phyloP scores from a whole-genome alignment of 2,113 vertebrate species.

The Potamarius usumacintae region DNA sequence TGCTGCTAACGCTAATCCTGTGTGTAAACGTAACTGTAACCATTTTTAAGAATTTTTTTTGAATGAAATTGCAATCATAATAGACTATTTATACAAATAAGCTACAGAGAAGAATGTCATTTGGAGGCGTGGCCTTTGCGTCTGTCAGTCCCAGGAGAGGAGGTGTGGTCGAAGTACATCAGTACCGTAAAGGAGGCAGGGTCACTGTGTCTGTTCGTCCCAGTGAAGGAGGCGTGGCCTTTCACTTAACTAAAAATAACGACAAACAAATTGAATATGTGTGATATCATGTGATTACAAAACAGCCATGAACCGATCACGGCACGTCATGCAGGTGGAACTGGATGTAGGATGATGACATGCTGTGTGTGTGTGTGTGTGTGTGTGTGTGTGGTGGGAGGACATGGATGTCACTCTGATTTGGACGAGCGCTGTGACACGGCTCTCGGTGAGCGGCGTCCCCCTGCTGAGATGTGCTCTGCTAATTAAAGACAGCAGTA shows the following conservation, averaged over 20 bases:
- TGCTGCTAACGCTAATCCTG: not conserved
- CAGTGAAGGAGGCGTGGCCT: not conserved
- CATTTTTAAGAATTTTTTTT: not conserved
- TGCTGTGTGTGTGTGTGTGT: constrained; percentile 37
- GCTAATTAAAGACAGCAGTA: constrained; percentile 48
- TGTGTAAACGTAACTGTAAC: not conserved
- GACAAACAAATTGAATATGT: not conserved
- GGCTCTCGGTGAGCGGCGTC: constrained; percentile 31
- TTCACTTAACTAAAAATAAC: not conserved
- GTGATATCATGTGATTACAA: not conserved
- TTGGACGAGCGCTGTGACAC: constrained; percentile 25
- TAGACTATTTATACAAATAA: not conserved
- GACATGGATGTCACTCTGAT: constrained; percentile 41
- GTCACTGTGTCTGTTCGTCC: not conserved
- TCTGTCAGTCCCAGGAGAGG: not conserved
- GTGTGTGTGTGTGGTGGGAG: constrained; percentile 35
- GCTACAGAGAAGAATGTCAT: not conserved
- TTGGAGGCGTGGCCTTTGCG: not conserved
- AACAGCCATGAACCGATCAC: not conserved
- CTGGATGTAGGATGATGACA: not conserved
- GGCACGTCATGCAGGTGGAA: not conserved
- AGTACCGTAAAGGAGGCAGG: not conserved
- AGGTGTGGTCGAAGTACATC: not conserved
- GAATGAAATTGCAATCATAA: not conserved
- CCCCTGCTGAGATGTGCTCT: constrained; percentile 42